Evolutionary conservation across 2,888 invertebrate species (phyloP), one percentile per base, ranked within the genome.

Genomic region (Macrosiphum euphorbiae): DNA sequence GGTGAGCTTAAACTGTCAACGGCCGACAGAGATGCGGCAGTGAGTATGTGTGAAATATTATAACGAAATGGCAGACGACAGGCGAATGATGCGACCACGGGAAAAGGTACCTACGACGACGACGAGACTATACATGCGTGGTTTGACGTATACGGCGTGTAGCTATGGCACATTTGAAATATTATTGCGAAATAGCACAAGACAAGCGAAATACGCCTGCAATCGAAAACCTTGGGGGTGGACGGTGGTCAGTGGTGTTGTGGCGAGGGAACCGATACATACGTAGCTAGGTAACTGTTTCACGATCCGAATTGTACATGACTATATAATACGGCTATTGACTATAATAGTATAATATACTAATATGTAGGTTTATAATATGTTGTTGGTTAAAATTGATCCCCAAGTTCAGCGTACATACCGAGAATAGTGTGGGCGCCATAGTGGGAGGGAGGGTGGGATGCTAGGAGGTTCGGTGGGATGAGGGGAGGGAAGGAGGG

Each of bases 31-130:
- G 5, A 86, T 13, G 85, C 47, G 47, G 47, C 47, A 47, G 44
- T 44, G 85, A 86, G 13, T n/a, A 47, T 86, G 86, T 28, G 58
- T 58, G 89, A 89, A 89, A 89, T 58, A 89, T 58, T 89, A 89
- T 41, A 28, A 44, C 58, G 89, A 26, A 89, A 89, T 35, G 89
- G 28, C 58, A 44, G 44, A 61, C 89, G 89, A 89, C 78, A 78
- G 35, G 78, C 35, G 8, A 20, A 78, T 20, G 35, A 78, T 78
- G 78, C 35, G 20, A 8, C 20, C 8, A 20, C 7, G 20, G 10
- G 35, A 78, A 78, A 78, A 78, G 35, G 78, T 78, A 78, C n/a
- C n/a, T n/a, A n/a, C 16, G 7, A 35, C 20, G 8, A 35, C 20
- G 78, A 78, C 35, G 35, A 8, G 35, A 20, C 35, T 78, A 16